Conservation (phyloP, 2,113 vertebrate species). For the Tyrannus savana region DNA sequence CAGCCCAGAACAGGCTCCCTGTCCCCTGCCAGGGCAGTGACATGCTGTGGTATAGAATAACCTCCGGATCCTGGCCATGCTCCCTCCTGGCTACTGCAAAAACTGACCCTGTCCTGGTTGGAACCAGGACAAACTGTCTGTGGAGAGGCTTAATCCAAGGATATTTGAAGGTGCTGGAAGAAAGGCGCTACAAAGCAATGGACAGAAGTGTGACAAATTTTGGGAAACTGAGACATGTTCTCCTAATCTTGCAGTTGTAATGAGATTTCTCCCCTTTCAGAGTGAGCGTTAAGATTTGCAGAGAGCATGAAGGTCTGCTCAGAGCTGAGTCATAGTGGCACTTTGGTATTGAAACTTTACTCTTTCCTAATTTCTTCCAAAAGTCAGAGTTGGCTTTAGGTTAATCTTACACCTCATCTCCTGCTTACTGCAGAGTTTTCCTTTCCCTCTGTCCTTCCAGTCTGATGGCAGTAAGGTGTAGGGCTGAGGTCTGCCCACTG, state of each 20-base stretch:
- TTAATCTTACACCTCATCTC: neutral
- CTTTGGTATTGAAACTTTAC: neutral
- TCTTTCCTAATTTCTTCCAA: neutral
- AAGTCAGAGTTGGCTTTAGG: neutral
- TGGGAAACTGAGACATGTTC: neutral
- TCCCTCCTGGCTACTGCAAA: neutral
- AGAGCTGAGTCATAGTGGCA: neutral
- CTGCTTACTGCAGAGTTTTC: neutral
- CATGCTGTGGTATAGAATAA: neutral
- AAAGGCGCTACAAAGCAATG: neutral
- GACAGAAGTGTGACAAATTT: neutral
- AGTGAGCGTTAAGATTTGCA: neutral
- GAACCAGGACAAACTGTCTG: neutral
- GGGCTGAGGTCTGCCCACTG: neutral
- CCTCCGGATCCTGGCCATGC: neutral
- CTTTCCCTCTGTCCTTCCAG: neutral
- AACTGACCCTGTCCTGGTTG: neutral
- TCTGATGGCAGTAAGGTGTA: neutral
- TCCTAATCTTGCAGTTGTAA: neutral
- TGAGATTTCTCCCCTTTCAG: neutral
- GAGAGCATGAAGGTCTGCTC: neutral
- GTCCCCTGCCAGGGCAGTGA: neutral
- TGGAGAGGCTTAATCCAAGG: neutral
- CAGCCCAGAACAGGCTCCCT: neutral
- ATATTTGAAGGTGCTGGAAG: neutral